phyloP scores from a whole-genome alignment of 2,888 invertebrate species.

The Sinelater perroti region DNA sequence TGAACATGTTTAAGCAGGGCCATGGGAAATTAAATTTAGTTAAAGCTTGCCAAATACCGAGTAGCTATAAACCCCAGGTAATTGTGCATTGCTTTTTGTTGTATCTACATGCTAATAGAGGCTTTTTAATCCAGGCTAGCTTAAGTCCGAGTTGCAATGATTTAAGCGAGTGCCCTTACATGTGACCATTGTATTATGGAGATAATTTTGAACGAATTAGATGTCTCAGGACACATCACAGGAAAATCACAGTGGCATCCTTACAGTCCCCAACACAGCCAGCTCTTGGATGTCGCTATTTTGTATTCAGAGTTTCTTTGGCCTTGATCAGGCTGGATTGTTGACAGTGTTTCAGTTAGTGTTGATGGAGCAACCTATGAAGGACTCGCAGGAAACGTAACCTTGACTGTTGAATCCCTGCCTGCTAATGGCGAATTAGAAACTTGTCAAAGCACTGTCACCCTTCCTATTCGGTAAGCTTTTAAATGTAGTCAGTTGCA shows the following conservation, averaged over 20 bases:
- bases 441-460: slow-evolving; percentile 66
- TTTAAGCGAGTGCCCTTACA: slow-evolving; percentile 93
- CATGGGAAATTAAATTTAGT: slow-evolving; percentile 92
- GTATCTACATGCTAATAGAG: not conserved
- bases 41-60: slow-evolving; percentile 81
- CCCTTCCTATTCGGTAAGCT: slow-evolving; percentile 65
- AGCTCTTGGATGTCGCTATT: slow-evolving; percentile 79
- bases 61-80: slow-evolving; percentile 70
- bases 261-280: slow-evolving; percentile 81
- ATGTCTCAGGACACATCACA: slow-evolving; percentile 84
- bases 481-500: not conserved
- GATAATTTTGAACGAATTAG: slow-evolving; percentile 94
- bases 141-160: slow-evolving; percentile 87
- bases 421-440: slow-evolving; percentile 69
- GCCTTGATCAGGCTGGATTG: slow-evolving; percentile 98
- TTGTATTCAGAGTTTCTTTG: slow-evolving; percentile 84
- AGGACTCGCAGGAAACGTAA: slow-evolving; percentile 82
- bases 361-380: slow-evolving; percentile 74
- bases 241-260: slow-evolving; percentile 87
- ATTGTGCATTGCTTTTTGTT: no score
- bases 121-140: slow-evolving; percentile 64
- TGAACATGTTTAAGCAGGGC: slow-evolving; percentile 98
- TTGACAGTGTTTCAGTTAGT: slow-evolving; percentile 77
- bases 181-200: slow-evolving; percentile 97
- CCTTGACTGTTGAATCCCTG: slow-evolving; percentile 84